These are phyloP conservation scores for Vireo griseus DNA, from an alignment of 2,797 vertebrate genomes.

Conservation along the genomic window DNA sequence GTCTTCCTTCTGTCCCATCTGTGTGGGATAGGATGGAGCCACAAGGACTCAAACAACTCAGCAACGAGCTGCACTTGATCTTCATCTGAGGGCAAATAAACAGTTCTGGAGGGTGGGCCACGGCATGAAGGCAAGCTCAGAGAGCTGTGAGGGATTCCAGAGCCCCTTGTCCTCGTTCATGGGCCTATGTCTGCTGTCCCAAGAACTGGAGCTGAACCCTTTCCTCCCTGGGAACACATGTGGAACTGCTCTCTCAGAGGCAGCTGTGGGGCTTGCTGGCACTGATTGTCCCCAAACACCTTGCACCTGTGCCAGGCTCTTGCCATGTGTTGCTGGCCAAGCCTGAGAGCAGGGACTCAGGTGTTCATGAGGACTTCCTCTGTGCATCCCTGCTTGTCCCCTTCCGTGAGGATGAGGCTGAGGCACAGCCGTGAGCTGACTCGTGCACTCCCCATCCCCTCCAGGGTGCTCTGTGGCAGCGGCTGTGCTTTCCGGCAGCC, in stretches of 20 bases:
- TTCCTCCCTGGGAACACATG: fast-evolving
- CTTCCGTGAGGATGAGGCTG: not conserved
- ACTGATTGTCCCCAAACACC: fast-evolving
- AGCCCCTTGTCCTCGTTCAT: fast-evolving
- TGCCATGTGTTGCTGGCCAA: not conserved
- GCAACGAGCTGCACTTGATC: not conserved
- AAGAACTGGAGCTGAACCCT: not conserved
- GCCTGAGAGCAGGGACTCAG: not conserved
- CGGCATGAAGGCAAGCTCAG: not conserved
- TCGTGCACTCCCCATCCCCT: fast-evolving
- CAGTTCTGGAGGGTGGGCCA: not conserved
- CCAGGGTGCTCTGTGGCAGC: fast-evolving
- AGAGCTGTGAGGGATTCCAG: not conserved
- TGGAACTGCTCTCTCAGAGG: not conserved
- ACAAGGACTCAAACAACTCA: not conserved
- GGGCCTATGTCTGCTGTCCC: not conserved
- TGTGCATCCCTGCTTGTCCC: not conserved
- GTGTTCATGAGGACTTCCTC: not conserved
- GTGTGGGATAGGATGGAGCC: not conserved
- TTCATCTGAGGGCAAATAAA: not conserved
- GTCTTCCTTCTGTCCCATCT: not conserved
- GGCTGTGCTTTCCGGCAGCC: not conserved
- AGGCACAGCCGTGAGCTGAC: not conserved
- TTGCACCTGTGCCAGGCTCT: not conserved
- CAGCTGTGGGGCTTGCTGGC: not conserved